These are phyloP conservation scores for Cheumatopsyche charites DNA, from an alignment of 1,140 invertebrate genomes.

Conservation along the genomic window DNA sequence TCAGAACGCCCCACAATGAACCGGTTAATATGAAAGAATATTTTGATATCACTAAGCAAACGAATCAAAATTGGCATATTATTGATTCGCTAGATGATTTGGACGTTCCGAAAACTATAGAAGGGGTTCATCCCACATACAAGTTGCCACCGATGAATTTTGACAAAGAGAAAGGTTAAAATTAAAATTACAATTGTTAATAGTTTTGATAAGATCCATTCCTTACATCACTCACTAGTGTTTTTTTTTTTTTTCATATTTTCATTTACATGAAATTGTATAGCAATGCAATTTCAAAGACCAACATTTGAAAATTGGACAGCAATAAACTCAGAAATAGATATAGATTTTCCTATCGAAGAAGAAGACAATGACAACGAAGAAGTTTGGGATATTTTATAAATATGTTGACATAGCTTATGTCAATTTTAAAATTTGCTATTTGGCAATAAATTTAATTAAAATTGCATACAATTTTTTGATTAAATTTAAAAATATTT, in stretches of 20 bases:
- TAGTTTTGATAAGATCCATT: too few relatives aligned
- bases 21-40: constrained; percentile 10
- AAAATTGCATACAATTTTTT: too few relatives aligned
- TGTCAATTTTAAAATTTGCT: too few relatives aligned
- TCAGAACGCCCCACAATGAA: constrained; percentile 41
- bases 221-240: too few relatives aligned
- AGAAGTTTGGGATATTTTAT: constrained; percentile 11
- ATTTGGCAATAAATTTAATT: too few relatives aligned
- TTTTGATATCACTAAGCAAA: not conserved
- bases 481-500: too few relatives aligned
- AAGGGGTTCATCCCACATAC: constrained; percentile 62
- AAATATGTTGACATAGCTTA: not conserved
- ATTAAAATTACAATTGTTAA: too few relatives aligned
- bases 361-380: constrained; percentile 62
- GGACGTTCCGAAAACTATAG: constrained; percentile 64
- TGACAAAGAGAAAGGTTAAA: constrained; percentile 24
- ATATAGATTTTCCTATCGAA: constrained; percentile 62
- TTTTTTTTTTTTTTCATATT: too few relatives aligned
- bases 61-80: constrained; percentile 49
- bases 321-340: constrained; percentile 60
- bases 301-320: constrained; percentile 47
- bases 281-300: not conserved
- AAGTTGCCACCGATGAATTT: constrained; percentile 57
- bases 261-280: not conserved
- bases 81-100: constrained; percentile 63